phyloP scores from a whole-genome alignment of 2,888 invertebrate genomes.

The Calliphora vomitoria region DNA sequence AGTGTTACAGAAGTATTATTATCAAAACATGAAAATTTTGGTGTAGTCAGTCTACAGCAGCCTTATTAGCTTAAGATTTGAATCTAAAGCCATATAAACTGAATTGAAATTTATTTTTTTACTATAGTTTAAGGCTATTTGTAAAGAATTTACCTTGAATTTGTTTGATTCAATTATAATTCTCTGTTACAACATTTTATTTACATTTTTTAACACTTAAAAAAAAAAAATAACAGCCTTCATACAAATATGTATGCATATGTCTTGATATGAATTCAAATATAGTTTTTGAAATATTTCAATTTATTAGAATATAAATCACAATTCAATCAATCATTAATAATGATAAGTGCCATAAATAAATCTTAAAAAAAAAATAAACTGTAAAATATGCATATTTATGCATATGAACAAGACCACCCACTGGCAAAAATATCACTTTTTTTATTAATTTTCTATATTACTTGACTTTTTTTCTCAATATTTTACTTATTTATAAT shows the following conservation, averaged over 20 bases:
- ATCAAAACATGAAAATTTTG: too few species aligned
- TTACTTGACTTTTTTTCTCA: conserved; percentile 1
- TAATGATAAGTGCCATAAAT: conserved; percentile 34
- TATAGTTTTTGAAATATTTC: conserved; percentile 26
- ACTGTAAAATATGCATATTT: conserved; percentile 37
- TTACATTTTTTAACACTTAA: conserved; percentile 14
- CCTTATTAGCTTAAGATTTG: too few species aligned
- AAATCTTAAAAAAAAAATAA: conserved; percentile 38
- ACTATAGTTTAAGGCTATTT: too few species aligned
- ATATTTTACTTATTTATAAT: conserved; percentile 19
- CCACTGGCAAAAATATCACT: conserved; percentile 52
- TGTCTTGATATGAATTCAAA: conserved; percentile 17
- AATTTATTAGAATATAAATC: conserved; percentile 46
- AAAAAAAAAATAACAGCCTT: not conserved
- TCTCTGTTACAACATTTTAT: not conserved
- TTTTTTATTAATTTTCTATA: conserved; percentile 20
- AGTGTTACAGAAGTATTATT: too few species aligned
- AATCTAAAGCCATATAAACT: too few species aligned
- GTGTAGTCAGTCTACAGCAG: too few species aligned
- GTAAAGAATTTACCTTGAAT: not conserved
- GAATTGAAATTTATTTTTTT: too few species aligned
- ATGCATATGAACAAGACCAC: conserved; percentile 63
- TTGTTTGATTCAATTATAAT: not conserved
- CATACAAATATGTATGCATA: not conserved
- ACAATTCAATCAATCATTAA: conserved; percentile 61